Percentiles rank a stretch among this genome's conserved stretches.
phyloP scores from a whole-genome alignment of 2,888 invertebrate species.

The Tetramorium bicarinatum region DNA sequence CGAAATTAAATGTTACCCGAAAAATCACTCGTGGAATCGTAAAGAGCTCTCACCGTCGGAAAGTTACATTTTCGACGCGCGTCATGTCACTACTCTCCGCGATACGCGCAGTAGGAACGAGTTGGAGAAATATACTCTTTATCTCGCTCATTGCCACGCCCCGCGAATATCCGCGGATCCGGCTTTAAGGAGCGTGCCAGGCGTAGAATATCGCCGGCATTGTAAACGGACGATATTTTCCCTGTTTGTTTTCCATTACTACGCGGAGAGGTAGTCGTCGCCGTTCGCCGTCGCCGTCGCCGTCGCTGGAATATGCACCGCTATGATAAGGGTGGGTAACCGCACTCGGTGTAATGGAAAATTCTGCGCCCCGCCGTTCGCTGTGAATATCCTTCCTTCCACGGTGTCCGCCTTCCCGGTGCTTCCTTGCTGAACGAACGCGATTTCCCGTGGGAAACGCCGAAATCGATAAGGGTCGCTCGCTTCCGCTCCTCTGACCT shows the following conservation, averaged over 20 bases:
- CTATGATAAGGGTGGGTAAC: conserved; percentile 76
- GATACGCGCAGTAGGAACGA: not conserved
- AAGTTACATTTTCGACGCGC: not conserved
- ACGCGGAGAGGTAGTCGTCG: conserved; percentile 62
- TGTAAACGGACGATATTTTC: conserved; percentile 72
- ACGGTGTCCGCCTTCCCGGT: conserved; percentile 36
- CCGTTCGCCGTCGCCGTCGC: conserved; percentile 17
- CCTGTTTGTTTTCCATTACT: conserved; percentile 78
- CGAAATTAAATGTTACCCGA: not conserved
- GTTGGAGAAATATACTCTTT: conserved; percentile 5
- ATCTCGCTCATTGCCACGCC: conserved; percentile 22
- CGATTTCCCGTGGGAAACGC: conserved; percentile 72
- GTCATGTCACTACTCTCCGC: not conserved
- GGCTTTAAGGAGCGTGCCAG: conserved; percentile 44
- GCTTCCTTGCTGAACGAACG: conserved; percentile 52
- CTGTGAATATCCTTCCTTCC: conserved; percentile 40
- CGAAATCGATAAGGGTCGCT: conserved; percentile 67
- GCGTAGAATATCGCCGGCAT: conserved; percentile 58
- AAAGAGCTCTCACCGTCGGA: too few species aligned
- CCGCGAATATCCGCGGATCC: conserved; percentile 46
- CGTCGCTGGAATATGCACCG: conserved; percentile 71
- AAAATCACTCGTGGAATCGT: not conserved
- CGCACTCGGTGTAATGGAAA: conserved; percentile 78
- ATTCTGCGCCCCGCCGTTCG: conserved; percentile 64
- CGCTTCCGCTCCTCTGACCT: conserved; percentile 58